A percentile compares a stretch with the other conserved stretches of the same genome.
These are phyloP conservation scores for Caenorhabditis wallacei DNA, from an alignment of 2,888 invertebrate genomes.

Conservation along the genomic window DNA sequence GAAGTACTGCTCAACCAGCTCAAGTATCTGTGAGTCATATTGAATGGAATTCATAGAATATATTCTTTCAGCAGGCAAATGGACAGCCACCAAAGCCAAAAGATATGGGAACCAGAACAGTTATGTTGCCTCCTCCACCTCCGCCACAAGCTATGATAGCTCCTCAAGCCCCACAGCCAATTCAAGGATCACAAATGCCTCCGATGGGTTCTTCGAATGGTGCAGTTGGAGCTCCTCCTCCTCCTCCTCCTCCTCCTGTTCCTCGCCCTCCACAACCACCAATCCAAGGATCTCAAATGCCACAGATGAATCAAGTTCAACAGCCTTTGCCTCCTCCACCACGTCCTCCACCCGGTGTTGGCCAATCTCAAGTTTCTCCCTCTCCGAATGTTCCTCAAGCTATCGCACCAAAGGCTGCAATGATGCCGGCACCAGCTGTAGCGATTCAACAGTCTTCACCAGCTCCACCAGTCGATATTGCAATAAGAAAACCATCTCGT, in stretches of 20 bases:
- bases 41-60: neutral
- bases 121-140: slow-evolving; percentile 37
- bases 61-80: neutral
- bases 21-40: neutral
- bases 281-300: slow-evolving; percentile 22
- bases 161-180: neutral
- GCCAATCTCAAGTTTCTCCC: slow-evolving; percentile 11
- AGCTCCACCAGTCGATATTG: neutral
- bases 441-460: slow-evolving; percentile 2
- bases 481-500: slow-evolving; percentile 3
- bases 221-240: neutral
- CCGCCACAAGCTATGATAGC: neutral
- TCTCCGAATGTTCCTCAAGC: neutral
- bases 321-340: slow-evolving; percentile 2
- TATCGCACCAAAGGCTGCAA: neutral
- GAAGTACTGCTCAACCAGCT: slow-evolving; percentile 5
- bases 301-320: slow-evolving; percentile 8
- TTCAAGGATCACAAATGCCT: slow-evolving; percentile 22
- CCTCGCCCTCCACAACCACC: slow-evolving; percentile 5
- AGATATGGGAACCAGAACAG: slow-evolving; percentile 13
- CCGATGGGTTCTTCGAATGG: no score
- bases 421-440: neutral
- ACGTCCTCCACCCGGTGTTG: slow-evolving; percentile 15
- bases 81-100: neutral
- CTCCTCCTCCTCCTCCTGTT: neutral